Percentiles rank a stretch among this genome's conserved stretches.
phyloP scores from a whole-genome alignment of 2,797 vertebrate genomes.

The Eleutherodactylus coqui region DNA sequence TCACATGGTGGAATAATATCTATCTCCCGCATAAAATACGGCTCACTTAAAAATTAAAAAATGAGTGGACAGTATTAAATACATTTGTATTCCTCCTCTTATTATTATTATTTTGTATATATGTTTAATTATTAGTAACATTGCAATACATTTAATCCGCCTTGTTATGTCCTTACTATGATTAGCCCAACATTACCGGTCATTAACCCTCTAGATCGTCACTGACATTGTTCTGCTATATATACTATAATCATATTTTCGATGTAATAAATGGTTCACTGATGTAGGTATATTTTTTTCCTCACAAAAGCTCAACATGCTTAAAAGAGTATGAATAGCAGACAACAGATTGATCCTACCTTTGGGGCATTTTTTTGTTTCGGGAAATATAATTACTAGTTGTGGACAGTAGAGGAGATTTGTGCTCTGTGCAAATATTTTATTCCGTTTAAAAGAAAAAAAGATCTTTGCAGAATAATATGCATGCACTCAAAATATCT shows the following conservation, averaged over 20 bases:
- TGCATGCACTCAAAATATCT: not conserved
- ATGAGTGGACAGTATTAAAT: too few species aligned
- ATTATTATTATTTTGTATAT: not conserved
- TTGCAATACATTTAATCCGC: too few species aligned
- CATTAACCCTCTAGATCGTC: not conserved
- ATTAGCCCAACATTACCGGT: not conserved
- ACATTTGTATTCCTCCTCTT: too few species aligned
- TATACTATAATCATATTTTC: not conserved
- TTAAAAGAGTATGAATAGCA: slow-evolving; percentile 19
- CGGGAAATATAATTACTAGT: slow-evolving; percentile 44
- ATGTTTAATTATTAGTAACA: too few species aligned
- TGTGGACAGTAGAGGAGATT: slow-evolving; percentile 47
- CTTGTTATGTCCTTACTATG: not conserved
- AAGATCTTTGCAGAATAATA: not conserved
- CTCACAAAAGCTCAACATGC: slow-evolving; percentile 19
- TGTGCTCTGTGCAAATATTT: slow-evolving; percentile 34
- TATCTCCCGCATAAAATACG: too few species aligned
- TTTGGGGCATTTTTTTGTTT: slow-evolving; percentile 40
- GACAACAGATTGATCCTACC: slow-evolving; percentile 40
- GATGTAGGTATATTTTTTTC: slow-evolving; percentile 30
- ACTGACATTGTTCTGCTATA: not conserved
- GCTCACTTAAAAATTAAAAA: too few species aligned
- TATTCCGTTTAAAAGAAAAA: slow-evolving; percentile 12
- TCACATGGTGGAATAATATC: not conserved
- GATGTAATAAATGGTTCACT: not conserved